Evolutionary conservation across 1,140 invertebrate genomes (phyloP).

Genomic region (Dendrolimus kikuchii): DNA sequence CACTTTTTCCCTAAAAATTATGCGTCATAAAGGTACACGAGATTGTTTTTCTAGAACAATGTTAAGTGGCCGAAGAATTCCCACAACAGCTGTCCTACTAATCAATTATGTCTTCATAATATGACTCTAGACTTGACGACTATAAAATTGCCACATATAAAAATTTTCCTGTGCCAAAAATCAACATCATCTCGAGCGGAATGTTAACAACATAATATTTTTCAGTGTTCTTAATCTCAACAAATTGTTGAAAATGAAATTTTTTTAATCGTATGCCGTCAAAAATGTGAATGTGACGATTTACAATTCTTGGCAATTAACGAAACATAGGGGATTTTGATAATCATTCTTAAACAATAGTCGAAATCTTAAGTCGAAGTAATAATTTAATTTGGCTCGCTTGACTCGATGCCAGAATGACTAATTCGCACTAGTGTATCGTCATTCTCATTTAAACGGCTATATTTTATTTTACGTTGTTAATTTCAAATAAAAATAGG

Average conservation of each 20-base stretch:
- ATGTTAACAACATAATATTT: conserved; percentile 67
- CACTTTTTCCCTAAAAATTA: not conserved
- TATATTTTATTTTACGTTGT: conserved; percentile 39
- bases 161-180: conserved; percentile 56
- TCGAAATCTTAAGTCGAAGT: conserved; percentile 31
- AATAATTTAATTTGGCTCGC: conserved; percentile 51
- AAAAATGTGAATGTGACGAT: conserved; percentile 35
- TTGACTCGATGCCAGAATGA: conserved; percentile 62
- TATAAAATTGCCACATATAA: conserved; percentile 57
- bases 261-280: conserved; percentile 45
- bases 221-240: conserved; percentile 57
- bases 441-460: conserved; percentile 45
- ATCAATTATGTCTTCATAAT: conserved; percentile 55
- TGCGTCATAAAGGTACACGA: conserved; percentile 10
- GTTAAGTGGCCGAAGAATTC: conserved; percentile 28
- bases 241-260: conserved; percentile 62
- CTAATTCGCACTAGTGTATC: conserved; percentile 47
- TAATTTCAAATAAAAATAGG: conserved; percentile 31
- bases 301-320: conserved; percentile 15
- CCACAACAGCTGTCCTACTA: conserved; percentile 53
- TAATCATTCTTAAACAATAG: conserved; percentile 47
- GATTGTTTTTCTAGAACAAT: conserved; percentile 31
- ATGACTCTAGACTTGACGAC: conserved; percentile 53
- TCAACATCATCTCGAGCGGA: conserved; percentile 47
- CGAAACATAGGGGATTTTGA: conserved; percentile 38